A percentile compares a stretch with the other conserved stretches of the same genome.
These are phyloP conservation scores for Panopea generosa DNA, from an alignment of 2,888 invertebrate genomes.

Conservation along the genomic window DNA sequence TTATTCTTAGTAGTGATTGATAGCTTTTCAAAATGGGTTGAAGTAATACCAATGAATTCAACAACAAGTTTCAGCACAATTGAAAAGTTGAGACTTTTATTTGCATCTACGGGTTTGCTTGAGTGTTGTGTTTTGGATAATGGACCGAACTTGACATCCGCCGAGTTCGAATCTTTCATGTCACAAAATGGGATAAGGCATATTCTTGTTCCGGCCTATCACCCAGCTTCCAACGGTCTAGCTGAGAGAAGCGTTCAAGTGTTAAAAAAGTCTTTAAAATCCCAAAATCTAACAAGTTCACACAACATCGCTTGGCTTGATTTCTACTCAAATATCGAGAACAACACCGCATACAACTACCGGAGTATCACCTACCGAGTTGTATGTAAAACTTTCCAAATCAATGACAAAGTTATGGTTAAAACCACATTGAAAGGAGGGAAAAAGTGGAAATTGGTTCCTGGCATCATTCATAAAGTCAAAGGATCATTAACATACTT, in stretches of 20 bases:
- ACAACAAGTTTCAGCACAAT: constrained; percentile 37
- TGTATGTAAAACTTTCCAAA: too few species aligned
- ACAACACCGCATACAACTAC: too few species aligned
- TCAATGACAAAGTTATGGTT: too few species aligned
- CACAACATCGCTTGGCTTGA: too few species aligned
- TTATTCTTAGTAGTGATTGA: constrained; percentile 44
- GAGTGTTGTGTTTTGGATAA: constrained; percentile 38
- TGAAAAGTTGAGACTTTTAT: constrained; percentile 26
- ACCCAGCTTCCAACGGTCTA: constrained; percentile 48
- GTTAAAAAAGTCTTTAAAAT: constrained; percentile 40
- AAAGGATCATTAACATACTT: too few species aligned
- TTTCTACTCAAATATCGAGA: too few species aligned
- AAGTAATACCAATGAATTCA: constrained; percentile 43
- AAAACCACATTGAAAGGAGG: too few species aligned
- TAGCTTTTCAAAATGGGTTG: constrained; percentile 36
- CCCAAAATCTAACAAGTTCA: too few species aligned
- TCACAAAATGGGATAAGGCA: constrained; percentile 53
- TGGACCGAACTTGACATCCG: constrained; percentile 48
- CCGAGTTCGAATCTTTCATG: constrained; percentile 44
- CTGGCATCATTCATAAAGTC: too few species aligned
- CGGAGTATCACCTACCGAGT: too few species aligned
- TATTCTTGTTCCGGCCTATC: constrained; percentile 42
- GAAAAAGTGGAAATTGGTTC: too few species aligned
- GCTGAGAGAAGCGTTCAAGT: constrained; percentile 52
- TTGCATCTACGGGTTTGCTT: constrained; percentile 37